Evolutionary conservation across 2,888 invertebrate genomes (phyloP).

Genomic region (Mactromeris polynyma): DNA sequence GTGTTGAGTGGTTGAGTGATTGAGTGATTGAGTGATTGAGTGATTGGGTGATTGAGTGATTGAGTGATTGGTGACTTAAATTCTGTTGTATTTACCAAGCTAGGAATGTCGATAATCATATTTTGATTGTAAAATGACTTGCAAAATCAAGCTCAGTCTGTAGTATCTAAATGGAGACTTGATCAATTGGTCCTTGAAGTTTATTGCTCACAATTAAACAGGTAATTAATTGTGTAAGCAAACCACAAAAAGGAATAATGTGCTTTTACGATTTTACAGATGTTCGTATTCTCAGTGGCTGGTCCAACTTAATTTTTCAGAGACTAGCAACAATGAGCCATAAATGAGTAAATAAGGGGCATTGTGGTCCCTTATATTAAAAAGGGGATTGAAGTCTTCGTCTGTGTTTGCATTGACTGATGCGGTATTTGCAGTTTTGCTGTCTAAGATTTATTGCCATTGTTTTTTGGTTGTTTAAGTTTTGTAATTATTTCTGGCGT

Average conservation of each 20-base stretch:
- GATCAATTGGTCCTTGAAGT: constrained; percentile 19
- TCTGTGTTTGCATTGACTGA: neutral
- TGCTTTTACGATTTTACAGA: constrained; percentile 1
- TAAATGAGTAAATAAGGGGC: constrained; percentile 16
- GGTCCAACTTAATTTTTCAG: neutral
- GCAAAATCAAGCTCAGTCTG: neutral
- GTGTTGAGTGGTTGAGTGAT: neutral
- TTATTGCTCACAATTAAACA: constrained; percentile 8
- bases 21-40: too few species aligned
- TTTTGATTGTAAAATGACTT: constrained; percentile 7
- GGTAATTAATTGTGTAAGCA: constrained; percentile 20
- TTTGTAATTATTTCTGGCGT: neutral
- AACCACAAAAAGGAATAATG: constrained; percentile 12
- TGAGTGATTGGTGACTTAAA: neutral
- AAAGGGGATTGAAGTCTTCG: neutral
- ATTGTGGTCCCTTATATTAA: constrained; percentile 16
- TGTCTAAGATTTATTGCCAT: constrained; percentile 15
- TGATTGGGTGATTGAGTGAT: too few species aligned
- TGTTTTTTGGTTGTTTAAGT: neutral
- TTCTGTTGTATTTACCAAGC: neutral
- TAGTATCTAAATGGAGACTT: constrained; percentile 10
- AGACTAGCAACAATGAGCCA: neutral
- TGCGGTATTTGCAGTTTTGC: neutral
- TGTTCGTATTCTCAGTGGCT: constrained; percentile 2
- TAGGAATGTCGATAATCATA: neutral